Conservation (phyloP, 2,113 vertebrate species). For the Antigone vipio region DNA sequence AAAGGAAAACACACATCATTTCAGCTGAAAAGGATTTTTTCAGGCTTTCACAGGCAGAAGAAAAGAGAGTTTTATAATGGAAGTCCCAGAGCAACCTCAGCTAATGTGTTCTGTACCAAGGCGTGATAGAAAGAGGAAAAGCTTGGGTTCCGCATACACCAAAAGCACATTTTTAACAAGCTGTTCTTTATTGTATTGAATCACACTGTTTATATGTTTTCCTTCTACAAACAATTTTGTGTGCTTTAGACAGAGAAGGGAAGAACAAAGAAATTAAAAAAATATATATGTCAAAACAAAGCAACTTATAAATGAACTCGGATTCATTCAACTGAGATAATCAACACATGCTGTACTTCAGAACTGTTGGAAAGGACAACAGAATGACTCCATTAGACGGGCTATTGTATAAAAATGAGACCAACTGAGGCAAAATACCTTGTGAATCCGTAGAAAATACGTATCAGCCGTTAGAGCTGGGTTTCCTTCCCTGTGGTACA, state of each 20-base stretch:
- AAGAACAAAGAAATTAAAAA: constrained; percentile 13
- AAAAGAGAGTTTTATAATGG: neutral
- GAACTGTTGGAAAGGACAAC: constrained; percentile 15
- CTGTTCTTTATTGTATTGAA: constrained; percentile 33
- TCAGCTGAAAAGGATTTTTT: neutral
- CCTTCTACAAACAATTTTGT: neutral
- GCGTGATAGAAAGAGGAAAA: neutral
- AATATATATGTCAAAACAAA: constrained; percentile 21
- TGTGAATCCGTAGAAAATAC: neutral
- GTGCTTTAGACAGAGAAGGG: neutral
- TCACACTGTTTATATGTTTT: constrained; percentile 8
- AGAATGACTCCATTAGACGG: constrained; percentile 1
- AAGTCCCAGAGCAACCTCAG: neutral
- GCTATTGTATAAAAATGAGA: neutral
- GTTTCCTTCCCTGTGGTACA: neutral
- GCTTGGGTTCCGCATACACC: neutral
- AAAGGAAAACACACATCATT: neutral
- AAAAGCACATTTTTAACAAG: constrained; percentile 38
- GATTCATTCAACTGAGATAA: constrained; percentile 45
- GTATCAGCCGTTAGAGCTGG: neutral
- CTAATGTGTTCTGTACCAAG: constrained; percentile 3
- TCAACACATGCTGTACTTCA: constrained; percentile 54
- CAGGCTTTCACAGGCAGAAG: neutral
- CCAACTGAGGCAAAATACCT: constrained; percentile 5
- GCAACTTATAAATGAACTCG: constrained; percentile 41